Base-by-base conservation (phyloP, 2,888 invertebrate species). In the Sminthurinus aureus region DNA sequence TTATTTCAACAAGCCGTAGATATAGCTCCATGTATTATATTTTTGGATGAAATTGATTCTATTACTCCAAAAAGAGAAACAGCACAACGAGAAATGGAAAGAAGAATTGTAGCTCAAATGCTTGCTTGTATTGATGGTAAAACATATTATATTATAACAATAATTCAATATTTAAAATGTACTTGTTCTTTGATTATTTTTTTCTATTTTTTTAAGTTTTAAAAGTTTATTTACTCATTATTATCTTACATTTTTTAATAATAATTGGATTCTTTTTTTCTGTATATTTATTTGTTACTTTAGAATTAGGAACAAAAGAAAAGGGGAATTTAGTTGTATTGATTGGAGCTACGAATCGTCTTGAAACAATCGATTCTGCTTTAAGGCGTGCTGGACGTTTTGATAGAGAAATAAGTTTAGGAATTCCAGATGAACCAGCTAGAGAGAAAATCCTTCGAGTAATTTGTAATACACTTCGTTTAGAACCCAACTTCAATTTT, bases 41-140 rank as follows among this genome's bases (percentile, higher is more conserved):
- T 98, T 89, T 94, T 99, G 86, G 99, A 99, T 91, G 98, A 99
- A 91, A 96, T 99, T 85, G 99, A 99, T 92, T 94, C 97, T n/a
- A 95, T 99, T 75, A 96, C 97, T 58, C 96, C 95, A 8, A 96
- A 97, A 90, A 92, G 98, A 89, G 94, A 96, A 83, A 94, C 94
- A 89, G 97, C 97, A 2, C 96, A 96, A 89, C 95, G 96, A 90
- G 98, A 98, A 89, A 99, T 99, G 98, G 98, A 99, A 90, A 93
- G 96, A 85, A 92, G 99, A 85, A 96, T 99, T 91, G 98, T 99
- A 11, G 94, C 98, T 0, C 98, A 99, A 90, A 91, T 99, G 82
- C 91, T 98, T 64, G 93, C 95, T 18, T 96, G 96, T 89, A 92
- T 99, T 89, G 98, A 99, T 91, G 95, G 95, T 93, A 90, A 89